Evolutionary conservation across 2,797 vertebrate genomes (phyloP).

Genomic region (Paratrypauchen microcephalus): DNA sequence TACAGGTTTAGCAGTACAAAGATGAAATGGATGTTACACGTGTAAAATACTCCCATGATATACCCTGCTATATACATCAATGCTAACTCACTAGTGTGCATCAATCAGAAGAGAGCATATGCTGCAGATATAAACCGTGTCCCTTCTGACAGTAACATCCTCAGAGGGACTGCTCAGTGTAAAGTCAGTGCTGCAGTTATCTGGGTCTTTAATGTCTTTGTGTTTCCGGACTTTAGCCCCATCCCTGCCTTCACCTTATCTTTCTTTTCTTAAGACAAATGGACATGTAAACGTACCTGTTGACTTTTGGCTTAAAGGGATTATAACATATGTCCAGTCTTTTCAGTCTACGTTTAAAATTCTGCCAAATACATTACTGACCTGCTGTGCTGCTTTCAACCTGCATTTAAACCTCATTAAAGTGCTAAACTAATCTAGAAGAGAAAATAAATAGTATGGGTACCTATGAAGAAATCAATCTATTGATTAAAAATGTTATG

Average conservation of each 20-base stretch:
- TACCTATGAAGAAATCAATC: no score
- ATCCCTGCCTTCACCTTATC: conserved; percentile 14
- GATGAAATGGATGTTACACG: conserved; percentile 7
- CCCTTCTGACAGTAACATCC: conserved; percentile 35
- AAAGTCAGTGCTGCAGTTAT: conserved; percentile 21
- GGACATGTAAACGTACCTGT: conserved; percentile 5
- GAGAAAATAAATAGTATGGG: neutral
- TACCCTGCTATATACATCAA: conserved; percentile 59
- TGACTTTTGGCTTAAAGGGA: neutral
- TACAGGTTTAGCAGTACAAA: neutral
- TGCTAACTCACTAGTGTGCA: conserved; percentile 37
- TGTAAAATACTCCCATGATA: conserved; percentile 59
- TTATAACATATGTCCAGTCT: neutral
- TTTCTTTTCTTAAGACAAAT: conserved; percentile 5
- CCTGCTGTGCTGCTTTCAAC: neutral
- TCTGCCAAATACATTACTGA: neutral
- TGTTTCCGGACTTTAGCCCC: conserved; percentile 40
- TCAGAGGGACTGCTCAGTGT: conserved; percentile 23
- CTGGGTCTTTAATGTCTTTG: conserved; percentile 30
- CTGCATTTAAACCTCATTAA: neutral
- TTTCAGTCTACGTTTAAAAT: neutral
- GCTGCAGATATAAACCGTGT: conserved; percentile 56
- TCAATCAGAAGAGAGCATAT: conserved; percentile 60
- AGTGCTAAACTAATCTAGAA: conserved; percentile 4
- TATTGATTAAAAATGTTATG: no score